Evolutionary conservation across 2,113 vertebrate species (phyloP).

Genomic region (Furnarius figulus): DNA sequence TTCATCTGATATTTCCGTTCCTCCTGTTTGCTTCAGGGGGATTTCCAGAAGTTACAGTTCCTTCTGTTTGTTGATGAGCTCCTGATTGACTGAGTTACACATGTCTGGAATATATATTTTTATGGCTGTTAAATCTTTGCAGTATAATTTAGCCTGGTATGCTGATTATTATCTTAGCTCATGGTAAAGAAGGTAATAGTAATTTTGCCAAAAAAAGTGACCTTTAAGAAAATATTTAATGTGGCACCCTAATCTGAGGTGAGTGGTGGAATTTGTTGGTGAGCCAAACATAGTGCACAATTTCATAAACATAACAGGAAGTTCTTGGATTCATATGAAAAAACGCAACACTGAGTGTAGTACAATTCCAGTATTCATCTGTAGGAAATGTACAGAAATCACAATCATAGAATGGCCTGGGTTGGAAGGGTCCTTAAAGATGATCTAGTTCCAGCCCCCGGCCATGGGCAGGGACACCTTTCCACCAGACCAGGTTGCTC

Average conservation of each 20-base stretch:
- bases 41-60: not conserved
- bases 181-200: not conserved
- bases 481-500: not conserved
- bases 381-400: not conserved
- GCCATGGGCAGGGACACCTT: not conserved
- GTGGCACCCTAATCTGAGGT: not conserved
- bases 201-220: not conserved
- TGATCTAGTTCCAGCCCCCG: not conserved
- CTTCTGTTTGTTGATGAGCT: not conserved
- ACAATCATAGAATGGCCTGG: not conserved
- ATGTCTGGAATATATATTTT: not conserved
- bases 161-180: not conserved
- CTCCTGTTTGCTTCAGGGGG: not conserved
- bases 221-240: not conserved
- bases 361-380: not conserved
- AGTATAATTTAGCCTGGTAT: not conserved
- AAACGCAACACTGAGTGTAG: not conserved
- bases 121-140: not conserved
- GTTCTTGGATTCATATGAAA: not conserved
- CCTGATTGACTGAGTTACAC: not conserved
- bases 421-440: not conserved
- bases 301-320: not conserved
- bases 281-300: not conserved
- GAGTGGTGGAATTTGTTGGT: not conserved
- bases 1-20: not conserved